phyloP scores from a whole-genome alignment of 2,888 invertebrate species.

The Coremacera marginata region DNA sequence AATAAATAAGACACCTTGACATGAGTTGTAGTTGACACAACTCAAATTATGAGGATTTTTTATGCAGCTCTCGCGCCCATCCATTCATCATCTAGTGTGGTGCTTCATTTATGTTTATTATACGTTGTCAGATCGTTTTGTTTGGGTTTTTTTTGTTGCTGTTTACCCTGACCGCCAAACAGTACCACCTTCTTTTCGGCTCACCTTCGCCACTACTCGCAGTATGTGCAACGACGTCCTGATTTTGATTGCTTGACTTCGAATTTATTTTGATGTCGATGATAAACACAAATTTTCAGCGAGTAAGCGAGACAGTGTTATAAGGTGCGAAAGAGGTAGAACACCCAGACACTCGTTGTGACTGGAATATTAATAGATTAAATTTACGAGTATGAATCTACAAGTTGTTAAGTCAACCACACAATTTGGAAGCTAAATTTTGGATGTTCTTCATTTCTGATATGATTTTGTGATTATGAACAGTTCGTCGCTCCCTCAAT shows the following conservation, averaged over 20 bases:
- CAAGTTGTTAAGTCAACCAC: background rate
- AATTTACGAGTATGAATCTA: too few relatives aligned
- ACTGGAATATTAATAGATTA: too few relatives aligned
- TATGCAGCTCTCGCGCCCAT: constrained; percentile 25
- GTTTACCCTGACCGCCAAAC: too few relatives aligned
- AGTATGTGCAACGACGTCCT: background rate
- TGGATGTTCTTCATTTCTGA: background rate
- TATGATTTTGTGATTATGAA: background rate
- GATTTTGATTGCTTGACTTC: constrained; percentile 24
- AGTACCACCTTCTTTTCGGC: background rate
- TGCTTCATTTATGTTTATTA: constrained; percentile 50
- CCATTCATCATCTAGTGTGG: constrained; percentile 56
- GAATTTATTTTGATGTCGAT: constrained; percentile 7
- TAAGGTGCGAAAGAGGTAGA: too few relatives aligned
- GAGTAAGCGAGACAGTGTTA: background rate
- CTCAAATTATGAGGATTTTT: constrained; percentile 13
- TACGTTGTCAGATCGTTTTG: constrained; percentile 38
- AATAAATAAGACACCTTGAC: too few relatives aligned
- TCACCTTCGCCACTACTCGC: background rate
- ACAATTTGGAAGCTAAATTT: background rate
- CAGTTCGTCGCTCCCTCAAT: background rate
- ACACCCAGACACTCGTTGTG: too few relatives aligned
- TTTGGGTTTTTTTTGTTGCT: background rate
- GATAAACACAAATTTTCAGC: background rate
- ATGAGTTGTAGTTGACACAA: background rate